Percentiles rank a stretch among this genome's conserved stretches.
Conservation (phyloP, 2,113 vertebrate species). For the Opisthocomus hoazin region DNA sequence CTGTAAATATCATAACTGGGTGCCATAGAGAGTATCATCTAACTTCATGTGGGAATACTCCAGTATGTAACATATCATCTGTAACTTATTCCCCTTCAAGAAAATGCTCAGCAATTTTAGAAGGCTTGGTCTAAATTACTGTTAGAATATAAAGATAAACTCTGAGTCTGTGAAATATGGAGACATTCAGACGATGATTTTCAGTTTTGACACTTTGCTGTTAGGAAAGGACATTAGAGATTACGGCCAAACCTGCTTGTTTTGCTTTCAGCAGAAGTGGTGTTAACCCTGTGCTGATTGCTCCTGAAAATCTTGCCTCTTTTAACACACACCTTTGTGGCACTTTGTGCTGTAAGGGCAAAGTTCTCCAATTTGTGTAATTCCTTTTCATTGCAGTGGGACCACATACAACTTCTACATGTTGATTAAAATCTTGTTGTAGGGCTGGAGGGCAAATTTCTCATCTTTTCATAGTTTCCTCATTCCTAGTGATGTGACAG, state of each 20-base stretch:
- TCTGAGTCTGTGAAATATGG: rapidly evolving
- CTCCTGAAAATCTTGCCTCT: background rate
- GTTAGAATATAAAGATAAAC: background rate
- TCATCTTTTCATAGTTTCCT: background rate
- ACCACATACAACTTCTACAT: background rate
- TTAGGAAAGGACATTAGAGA: background rate
- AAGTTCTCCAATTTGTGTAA: background rate
- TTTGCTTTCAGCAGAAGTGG: background rate
- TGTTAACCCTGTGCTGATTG: background rate
- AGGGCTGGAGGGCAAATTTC: background rate
- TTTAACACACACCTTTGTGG: background rate
- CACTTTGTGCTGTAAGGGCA: background rate
- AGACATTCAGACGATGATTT: background rate
- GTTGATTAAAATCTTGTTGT: background rate
- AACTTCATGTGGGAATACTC: background rate
- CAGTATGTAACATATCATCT: background rate
- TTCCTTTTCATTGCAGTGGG: background rate
- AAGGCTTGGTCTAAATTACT: background rate
- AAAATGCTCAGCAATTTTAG: background rate
- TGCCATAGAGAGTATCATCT: background rate
- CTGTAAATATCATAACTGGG: background rate
- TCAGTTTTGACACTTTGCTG: background rate
- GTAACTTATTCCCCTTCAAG: background rate
- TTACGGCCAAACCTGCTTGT: background rate
- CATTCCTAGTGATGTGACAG: background rate